Evolutionary conservation across 2,113 vertebrate genomes (phyloP).

Genomic region (Eptesicus fuscus): DNA sequence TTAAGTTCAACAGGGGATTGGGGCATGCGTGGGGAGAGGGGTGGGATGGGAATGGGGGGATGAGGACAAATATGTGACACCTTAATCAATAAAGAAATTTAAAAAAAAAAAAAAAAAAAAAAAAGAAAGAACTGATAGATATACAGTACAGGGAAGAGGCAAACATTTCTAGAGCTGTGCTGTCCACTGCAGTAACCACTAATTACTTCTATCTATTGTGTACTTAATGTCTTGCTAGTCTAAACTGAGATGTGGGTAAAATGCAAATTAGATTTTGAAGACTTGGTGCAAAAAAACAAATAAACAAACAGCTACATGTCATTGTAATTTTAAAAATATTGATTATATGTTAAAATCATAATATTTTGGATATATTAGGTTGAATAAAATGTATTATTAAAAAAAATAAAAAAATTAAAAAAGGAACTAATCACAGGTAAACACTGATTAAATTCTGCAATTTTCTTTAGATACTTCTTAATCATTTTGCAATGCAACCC

Average conservation of each 20-base stretch:
- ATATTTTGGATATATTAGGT: not conserved
- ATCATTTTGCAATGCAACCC: not conserved
- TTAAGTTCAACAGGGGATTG: no score
- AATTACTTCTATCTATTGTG: not conserved
- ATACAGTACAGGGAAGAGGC: not conserved
- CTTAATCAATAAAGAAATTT: no score
- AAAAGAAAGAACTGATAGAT: not conserved
- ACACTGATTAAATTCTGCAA: not conserved
- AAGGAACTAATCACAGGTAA: not conserved
- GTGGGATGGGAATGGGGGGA: no score
- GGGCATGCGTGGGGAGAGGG: no score
- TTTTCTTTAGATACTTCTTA: not conserved
- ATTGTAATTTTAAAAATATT: not conserved
- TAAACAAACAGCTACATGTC: not conserved
- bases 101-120: no score
- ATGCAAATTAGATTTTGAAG: not conserved
- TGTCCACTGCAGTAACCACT: not conserved
- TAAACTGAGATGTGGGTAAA: not conserved
- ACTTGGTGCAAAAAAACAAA: not conserved
- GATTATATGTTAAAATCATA: not conserved
- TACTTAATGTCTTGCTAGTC: not conserved
- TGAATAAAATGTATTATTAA: slow-evolving; percentile 32
- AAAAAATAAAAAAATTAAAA: no score
- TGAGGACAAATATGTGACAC: no score
- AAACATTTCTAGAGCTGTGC: not conserved